Conservation (phyloP, 2,113 vertebrate species). For the Clupea harengus region DNA sequence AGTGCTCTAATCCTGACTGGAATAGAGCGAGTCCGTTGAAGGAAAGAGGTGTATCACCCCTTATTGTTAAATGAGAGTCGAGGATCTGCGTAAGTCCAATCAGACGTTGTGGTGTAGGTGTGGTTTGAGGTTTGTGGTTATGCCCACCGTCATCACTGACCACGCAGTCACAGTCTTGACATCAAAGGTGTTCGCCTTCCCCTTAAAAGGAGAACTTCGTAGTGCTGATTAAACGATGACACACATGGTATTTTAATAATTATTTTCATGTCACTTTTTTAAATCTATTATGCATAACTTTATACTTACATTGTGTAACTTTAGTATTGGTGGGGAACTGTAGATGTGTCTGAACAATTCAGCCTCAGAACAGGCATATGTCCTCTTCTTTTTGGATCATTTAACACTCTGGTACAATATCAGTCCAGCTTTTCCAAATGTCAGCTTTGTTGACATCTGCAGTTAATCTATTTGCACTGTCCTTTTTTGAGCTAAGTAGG, state of each 20-base stretch:
- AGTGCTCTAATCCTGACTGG: conserved; percentile 16
- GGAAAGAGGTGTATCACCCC: conserved; percentile 48
- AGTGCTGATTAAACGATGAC: background rate
- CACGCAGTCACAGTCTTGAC: conserved; percentile 51
- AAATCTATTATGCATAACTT: too few species aligned
- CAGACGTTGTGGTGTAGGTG: conserved; percentile 68
- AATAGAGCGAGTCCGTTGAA: background rate
- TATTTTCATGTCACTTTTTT: background rate
- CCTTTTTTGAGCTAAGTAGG: conserved; percentile 41
- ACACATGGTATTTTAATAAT: background rate
- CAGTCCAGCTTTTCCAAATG: conserved; percentile 33
- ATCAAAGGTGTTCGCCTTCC: conserved; percentile 40
- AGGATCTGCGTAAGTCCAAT: conserved; percentile 72
- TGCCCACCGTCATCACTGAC: conserved; percentile 46
- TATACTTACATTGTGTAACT: background rate
- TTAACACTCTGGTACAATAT: background rate
- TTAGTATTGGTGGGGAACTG: background rate
- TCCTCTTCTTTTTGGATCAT: conserved; percentile 10
- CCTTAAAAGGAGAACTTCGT: conserved; percentile 40
- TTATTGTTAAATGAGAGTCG: conserved; percentile 63
- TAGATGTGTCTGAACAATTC: background rate
- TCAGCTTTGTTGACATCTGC: conserved; percentile 42
- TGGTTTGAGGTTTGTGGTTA: conserved; percentile 48
- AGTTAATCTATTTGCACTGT: conserved; percentile 37
- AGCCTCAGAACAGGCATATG: background rate